Evolutionary conservation across 1,140 invertebrate genomes (phyloP).

Genomic region (Rhizoglyphus robini): DNA sequence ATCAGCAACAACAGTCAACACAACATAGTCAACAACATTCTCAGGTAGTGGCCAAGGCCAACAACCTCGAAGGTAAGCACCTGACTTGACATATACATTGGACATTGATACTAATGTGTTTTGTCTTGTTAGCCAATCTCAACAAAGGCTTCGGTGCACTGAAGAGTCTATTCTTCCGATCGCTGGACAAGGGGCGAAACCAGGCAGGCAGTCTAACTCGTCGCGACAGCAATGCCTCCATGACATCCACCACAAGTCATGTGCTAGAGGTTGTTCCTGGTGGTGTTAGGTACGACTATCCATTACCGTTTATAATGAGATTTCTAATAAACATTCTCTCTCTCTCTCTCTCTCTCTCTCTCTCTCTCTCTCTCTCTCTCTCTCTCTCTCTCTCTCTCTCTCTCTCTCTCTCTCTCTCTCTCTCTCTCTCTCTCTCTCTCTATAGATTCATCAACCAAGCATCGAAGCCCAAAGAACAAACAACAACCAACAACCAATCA

Average conservation of each 20-base stretch:
- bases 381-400: no score
- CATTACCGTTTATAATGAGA: not conserved
- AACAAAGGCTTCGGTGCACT: not conserved
- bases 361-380: no score
- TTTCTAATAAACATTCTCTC: not conserved
- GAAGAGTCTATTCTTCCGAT: not conserved
- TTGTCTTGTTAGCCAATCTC: not conserved
- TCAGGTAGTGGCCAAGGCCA: no score
- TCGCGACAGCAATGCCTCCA: conserved; percentile 7
- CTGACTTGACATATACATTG: not conserved
- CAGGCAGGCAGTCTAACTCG: not conserved
- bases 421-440: no score
- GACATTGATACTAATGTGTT: not conserved
- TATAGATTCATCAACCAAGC: not conserved
- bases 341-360: not conserved
- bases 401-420: no score
- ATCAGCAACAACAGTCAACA: not conserved
- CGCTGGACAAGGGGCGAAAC: not conserved
- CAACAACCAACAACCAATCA: not conserved
- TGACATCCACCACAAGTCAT: not conserved
- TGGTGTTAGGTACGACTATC: conserved; percentile 3
- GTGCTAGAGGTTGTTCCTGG: conserved; percentile 7
- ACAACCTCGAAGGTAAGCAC: not conserved
- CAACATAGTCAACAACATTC: not conserved
- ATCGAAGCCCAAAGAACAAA: not conserved